Conservation (phyloP, 2,797 vertebrate species). For the Rhinophrynus dorsalis region DNA sequence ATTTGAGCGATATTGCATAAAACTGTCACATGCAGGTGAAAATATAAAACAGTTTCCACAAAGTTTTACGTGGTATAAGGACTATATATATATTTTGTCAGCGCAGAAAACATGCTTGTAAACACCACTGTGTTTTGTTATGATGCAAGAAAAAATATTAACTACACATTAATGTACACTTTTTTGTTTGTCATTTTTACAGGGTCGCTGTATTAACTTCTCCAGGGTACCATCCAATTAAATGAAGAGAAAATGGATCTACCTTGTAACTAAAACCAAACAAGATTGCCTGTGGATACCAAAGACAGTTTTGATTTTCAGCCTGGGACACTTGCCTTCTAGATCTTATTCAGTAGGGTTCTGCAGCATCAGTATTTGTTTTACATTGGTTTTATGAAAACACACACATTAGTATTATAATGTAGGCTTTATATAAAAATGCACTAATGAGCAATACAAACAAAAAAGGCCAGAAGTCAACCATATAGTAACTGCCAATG, state of each 20-base stretch:
- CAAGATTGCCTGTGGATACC: slow-evolving; percentile 49
- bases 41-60: too few species aligned
- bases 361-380: slow-evolving; percentile 43
- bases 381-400: slow-evolving; percentile 18
- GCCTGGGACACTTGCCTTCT: slow-evolving; percentile 45
- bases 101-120: too few species aligned
- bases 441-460: not conserved
- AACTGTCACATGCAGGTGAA: too few species aligned
- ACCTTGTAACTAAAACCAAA: slow-evolving; percentile 49
- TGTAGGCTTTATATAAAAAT: not conserved
- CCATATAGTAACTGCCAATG: slow-evolving; percentile 43
- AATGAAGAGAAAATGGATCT: slow-evolving; percentile 39
- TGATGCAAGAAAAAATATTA: too few species aligned
- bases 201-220: slow-evolving; percentile 96
- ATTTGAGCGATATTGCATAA: too few species aligned
- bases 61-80: too few species aligned
- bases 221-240: slow-evolving; percentile 78
- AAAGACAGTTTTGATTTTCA: slow-evolving; percentile 49
- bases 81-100: too few species aligned
- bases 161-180: not conserved
- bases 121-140: too few species aligned
- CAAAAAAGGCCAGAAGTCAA: slow-evolving; percentile 42
- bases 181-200: slow-evolving; percentile 45
- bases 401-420: slow-evolving; percentile 30
- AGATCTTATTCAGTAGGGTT: slow-evolving; percentile 5